A percentile compares a stretch with the other conserved stretches of the same genome.
These are phyloP conservation scores for Smithornis capensis DNA, from an alignment of 2,113 vertebrate species.

Conservation along the genomic window DNA sequence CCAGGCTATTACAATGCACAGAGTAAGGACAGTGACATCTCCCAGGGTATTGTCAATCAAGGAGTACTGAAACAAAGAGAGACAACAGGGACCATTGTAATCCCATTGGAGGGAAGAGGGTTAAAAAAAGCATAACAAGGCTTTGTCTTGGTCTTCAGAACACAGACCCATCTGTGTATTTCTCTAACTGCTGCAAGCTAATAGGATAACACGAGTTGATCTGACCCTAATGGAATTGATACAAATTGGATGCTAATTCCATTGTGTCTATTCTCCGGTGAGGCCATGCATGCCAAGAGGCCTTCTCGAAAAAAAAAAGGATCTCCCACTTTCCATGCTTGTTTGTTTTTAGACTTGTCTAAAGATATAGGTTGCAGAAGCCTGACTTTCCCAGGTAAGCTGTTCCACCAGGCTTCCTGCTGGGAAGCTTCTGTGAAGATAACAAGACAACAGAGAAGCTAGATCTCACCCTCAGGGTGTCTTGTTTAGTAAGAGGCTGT, in stretches of 20 bases:
- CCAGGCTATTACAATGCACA: constrained; percentile 62
- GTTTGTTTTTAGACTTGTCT: constrained; percentile 62
- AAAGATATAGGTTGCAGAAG: neutral
- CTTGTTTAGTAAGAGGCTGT: constrained; percentile 69
- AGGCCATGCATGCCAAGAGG: constrained; percentile 27
- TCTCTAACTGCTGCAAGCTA: constrained; percentile 68
- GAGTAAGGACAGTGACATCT: constrained; percentile 79
- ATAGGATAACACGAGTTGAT: constrained; percentile 66
- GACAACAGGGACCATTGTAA: constrained; percentile 75
- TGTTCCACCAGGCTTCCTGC: constrained; percentile 62
- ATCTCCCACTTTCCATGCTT: constrained; percentile 12
- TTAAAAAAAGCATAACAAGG: constrained; percentile 62
- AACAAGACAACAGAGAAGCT: constrained; percentile 45
- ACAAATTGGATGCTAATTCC: constrained; percentile 77
- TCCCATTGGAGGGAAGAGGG: constrained; percentile 61
- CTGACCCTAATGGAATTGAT: constrained; percentile 56
- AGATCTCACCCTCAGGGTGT: constrained; percentile 60
- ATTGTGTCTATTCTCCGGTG: constrained; percentile 64
- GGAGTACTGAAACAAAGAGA: constrained; percentile 52
- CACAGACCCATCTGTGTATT: constrained; percentile 60
- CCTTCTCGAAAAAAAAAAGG: neutral
- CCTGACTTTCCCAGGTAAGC: constrained; percentile 65
- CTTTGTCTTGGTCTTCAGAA: constrained; percentile 71
- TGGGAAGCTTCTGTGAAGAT: constrained; percentile 69
- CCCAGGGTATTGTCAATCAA: constrained; percentile 88